A percentile compares a stretch with the other conserved stretches of the same genome.
Evolutionary conservation across 2,797 vertebrate genomes (phyloP).

Genomic region (Tauraco hartlaubi): DNA sequence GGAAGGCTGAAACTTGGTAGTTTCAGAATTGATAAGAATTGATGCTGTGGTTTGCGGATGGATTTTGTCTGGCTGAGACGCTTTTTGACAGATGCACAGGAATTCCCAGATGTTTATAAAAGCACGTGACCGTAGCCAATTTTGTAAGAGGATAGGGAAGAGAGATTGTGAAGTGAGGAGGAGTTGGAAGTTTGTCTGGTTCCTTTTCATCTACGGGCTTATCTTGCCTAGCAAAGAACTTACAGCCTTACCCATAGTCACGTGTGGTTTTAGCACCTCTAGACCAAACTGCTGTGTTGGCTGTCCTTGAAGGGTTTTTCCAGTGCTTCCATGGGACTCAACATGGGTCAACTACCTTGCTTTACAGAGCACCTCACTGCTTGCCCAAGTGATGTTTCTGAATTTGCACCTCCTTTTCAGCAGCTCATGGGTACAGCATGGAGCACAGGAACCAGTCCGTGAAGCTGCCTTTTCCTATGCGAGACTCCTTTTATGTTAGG

Average conservation of each 20-base stretch:
- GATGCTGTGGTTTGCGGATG: not conserved
- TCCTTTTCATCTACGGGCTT: not conserved
- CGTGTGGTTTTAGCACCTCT: not conserved
- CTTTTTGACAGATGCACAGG: not conserved
- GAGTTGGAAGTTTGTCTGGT: fast-evolving
- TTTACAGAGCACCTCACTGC: not conserved
- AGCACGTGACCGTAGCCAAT: not conserved
- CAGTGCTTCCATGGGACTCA: fast-evolving
- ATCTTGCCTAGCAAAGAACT: not conserved
- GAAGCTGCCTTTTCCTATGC: not conserved
- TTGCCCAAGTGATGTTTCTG: not conserved
- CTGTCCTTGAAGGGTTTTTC: not conserved
- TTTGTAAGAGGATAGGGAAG: not conserved
- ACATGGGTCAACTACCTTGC: not conserved
- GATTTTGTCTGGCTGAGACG: not conserved
- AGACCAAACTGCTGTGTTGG: not conserved
- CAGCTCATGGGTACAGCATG: not conserved
- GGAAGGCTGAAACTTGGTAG: not conserved
- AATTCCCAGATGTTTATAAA: conserved; percentile 15
- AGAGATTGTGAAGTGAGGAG: not conserved
- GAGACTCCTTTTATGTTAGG: not conserved
- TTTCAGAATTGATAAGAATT: not conserved
- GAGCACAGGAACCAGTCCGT: not conserved
- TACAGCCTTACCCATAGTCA: not conserved
- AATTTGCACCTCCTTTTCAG: not conserved